Percentiles rank a stretch among this genome's conserved stretches.
Evolutionary conservation across 2,888 invertebrate genomes (phyloP).

Genomic region (Drosophila subquinaria): DNA sequence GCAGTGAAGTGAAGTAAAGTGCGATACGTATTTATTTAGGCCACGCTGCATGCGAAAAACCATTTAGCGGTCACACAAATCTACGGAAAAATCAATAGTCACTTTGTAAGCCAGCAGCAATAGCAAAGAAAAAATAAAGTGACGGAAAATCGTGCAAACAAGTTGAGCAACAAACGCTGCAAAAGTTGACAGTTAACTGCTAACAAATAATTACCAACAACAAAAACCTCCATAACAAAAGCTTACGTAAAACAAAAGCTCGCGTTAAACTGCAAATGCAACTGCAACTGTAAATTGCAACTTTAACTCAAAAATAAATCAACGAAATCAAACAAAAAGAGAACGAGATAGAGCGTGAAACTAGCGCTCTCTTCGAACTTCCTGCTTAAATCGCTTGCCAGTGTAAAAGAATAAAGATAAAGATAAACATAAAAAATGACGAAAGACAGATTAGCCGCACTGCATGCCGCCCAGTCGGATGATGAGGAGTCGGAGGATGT

Average conservation of each 20-base stretch:
- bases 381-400: slow-evolving; percentile 35
- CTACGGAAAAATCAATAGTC: slow-evolving; percentile 76
- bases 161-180: slow-evolving; percentile 61
- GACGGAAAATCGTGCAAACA: slow-evolving; percentile 68
- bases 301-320: slow-evolving; percentile 27
- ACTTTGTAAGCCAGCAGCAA: slow-evolving; percentile 34
- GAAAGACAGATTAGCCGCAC: slow-evolving; percentile 98
- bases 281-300: slow-evolving; percentile 36
- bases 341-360: too few relatives aligned
- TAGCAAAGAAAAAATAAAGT: slow-evolving; percentile 15
- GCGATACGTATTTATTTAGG: slow-evolving; percentile 53
- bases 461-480: slow-evolving; percentile 99
- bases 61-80: slow-evolving; percentile 56
- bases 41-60: slow-evolving; percentile 56
- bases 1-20: slow-evolving; percentile 15
- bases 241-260: slow-evolving; percentile 64
- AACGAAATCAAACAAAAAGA: neutral
- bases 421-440: slow-evolving; percentile 89
- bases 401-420: slow-evolving; percentile 18
- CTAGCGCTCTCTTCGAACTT: slow-evolving; percentile 4
- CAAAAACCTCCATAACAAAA: slow-evolving; percentile 43
- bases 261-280: slow-evolving; percentile 35
- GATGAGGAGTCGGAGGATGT: slow-evolving; percentile 98
- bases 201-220: slow-evolving; percentile 25
- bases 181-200: slow-evolving; percentile 55